Evolutionary conservation across 2,797 vertebrate genomes (phyloP).

Genomic region (Botia almorhae): DNA sequence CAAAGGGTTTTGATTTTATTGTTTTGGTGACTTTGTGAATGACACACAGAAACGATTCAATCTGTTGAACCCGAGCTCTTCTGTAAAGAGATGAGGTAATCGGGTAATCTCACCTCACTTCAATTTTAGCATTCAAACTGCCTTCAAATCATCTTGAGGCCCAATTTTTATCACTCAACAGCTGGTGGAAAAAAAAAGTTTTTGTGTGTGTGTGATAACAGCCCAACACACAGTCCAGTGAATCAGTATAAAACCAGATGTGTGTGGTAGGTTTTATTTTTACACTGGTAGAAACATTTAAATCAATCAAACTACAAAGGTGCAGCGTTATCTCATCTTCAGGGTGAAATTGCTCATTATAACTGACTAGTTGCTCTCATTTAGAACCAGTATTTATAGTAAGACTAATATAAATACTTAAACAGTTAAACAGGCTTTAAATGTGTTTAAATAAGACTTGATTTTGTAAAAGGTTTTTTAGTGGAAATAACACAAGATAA

Average conservation of each 20-base stretch:
- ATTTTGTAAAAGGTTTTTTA: no score
- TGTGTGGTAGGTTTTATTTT: not conserved
- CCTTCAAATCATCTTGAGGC: constrained; percentile 39
- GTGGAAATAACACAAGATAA: no score
- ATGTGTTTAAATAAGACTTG: no score
- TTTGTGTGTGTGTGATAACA: constrained; percentile 18
- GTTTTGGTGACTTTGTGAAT: constrained; percentile 33
- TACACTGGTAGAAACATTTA: not conserved
- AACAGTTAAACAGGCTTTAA: no score
- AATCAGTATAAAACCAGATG: not conserved
- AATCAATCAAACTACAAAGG: not conserved
- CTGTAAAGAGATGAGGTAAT: constrained; percentile 10
- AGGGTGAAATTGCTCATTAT: not conserved
- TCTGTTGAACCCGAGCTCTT: not conserved
- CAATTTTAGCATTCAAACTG: constrained; percentile 32
- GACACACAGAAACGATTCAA: constrained; percentile 1
- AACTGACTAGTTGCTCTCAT: not conserved
- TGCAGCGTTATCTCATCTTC: not conserved
- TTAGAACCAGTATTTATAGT: not conserved
- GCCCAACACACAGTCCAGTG: not conserved
- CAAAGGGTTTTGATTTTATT: constrained; percentile 29
- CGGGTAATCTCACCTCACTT: constrained; percentile 32
- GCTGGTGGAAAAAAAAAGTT: constrained; percentile 1
- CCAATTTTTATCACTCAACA: constrained; percentile 25
- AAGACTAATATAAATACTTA: no score